Evolutionary conservation across 2,797 vertebrate genomes (phyloP).

Genomic region (Sebastes alutus): DNA sequence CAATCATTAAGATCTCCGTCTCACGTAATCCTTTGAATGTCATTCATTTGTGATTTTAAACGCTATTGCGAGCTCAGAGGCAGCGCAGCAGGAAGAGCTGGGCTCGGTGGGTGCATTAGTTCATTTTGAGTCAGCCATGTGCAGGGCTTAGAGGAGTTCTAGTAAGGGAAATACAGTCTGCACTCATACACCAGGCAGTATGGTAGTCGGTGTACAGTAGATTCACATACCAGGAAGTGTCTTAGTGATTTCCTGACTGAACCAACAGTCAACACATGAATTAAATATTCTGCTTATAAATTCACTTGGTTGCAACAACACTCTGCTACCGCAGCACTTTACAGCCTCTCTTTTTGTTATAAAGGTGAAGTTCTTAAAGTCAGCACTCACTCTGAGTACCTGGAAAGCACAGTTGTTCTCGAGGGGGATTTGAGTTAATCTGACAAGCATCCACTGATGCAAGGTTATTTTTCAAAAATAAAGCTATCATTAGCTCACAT

Average conservation of each 20-base stretch:
- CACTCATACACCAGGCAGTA: neutral
- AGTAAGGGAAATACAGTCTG: constrained; percentile 38
- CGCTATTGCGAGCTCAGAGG: constrained; percentile 26
- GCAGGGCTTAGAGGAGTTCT: constrained; percentile 28
- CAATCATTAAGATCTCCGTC: constrained; percentile 70
- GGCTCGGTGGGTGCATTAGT: constrained; percentile 18
- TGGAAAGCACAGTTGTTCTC: constrained; percentile 13
- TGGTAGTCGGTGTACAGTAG: constrained; percentile 12
- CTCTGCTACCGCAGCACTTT: constrained; percentile 44
- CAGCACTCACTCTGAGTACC: constrained; percentile 37
- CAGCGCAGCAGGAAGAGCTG: constrained; percentile 13
- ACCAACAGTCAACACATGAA: constrained; percentile 49
- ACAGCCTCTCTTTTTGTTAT: constrained; percentile 14
- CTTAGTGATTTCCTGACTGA: constrained; percentile 24
- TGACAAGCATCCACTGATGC: constrained; percentile 10
- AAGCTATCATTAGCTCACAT: neutral
- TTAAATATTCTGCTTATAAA: constrained; percentile 53
- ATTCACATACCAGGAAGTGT: constrained; percentile 22
- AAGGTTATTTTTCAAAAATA: constrained; percentile 12
- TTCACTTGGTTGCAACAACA: constrained; percentile 38
- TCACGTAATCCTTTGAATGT: constrained; percentile 68
- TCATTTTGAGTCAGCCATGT: constrained; percentile 15
- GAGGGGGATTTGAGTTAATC: constrained; percentile 8
- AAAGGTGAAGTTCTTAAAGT: constrained; percentile 44
- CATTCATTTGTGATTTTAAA: constrained; percentile 65